Evolutionary conservation across 2,888 invertebrate genomes (phyloP).

Genomic region (Anarsia innoxiella): DNA sequence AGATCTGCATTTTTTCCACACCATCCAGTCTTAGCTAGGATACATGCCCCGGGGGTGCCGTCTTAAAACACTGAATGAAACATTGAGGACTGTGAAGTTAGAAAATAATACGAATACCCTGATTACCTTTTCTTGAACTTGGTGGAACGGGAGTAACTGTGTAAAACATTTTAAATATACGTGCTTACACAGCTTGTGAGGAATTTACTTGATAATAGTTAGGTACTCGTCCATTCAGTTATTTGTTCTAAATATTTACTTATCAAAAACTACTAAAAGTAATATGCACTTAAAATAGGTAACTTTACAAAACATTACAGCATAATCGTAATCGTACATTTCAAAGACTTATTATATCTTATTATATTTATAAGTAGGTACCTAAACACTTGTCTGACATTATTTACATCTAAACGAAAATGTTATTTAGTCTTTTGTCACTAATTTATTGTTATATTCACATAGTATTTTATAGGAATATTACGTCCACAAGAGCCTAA

Average conservation of each 20-base stretch:
- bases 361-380: conserved; percentile 34
- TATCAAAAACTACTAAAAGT: conserved; percentile 69
- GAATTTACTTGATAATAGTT: neutral
- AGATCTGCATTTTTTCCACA: no score
- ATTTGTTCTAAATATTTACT: conserved; percentile 63
- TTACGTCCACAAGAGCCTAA: conserved; percentile 51
- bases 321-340: conserved; percentile 47
- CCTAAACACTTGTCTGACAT: conserved; percentile 51
- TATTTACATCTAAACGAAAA: conserved; percentile 50
- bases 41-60: no score
- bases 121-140: conserved; percentile 53
- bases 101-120: conserved; percentile 44
- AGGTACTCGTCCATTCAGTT: conserved; percentile 56
- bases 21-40: no score
- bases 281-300: conserved; percentile 51
- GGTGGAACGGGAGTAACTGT: conserved; percentile 3
- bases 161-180: neutral
- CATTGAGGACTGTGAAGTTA: no score
- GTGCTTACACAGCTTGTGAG: neutral
- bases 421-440: conserved; percentile 52
- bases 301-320: conserved; percentile 70
- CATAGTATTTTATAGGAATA: conserved; percentile 42
- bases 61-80: neutral
- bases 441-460: conserved; percentile 70
- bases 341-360: no score